Evolutionary conservation across 1,140 invertebrate genomes (phyloP), one percentile per base, ranked within the genome.

Genomic region (Zaprionus ghesquierei): DNA sequence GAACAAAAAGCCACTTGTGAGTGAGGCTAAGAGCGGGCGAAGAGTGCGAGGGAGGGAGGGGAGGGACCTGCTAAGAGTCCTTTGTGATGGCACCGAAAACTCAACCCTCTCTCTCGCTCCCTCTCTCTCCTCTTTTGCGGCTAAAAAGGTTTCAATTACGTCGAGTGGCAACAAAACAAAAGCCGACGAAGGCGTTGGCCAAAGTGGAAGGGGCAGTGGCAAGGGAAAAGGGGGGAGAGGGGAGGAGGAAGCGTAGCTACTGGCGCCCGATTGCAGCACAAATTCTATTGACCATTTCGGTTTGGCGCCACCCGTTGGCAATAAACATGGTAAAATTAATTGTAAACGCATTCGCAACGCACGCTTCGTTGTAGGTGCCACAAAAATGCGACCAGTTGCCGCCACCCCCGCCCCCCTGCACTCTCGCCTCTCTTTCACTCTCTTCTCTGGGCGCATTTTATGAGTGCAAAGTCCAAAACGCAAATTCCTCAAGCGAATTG

Each of bases 81-180:
- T 86, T 86, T 86, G 82, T 86, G 75, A 63, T 87, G 86, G 22
- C 54, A 82, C 82, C 82, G 69, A 87, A 86, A 84, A 81, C 61
- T 63, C 41, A 41, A 41, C 35, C 22, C 41, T 18, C 18, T 22
- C 41, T 9, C 12, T 33, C 31, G 6, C 31, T 33, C 31, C 25
- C 25, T 27, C 25, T 27, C 3, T 6, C 25, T 27, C 25, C 27
- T 29, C 33, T 27, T 66, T 60, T 46, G 74, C 63, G 63, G 53
- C 71, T 59, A 51, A 51, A 62, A 81, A 68, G 75, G 82, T 87
- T 87, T 86, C 82, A 87, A 87, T 86, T 86, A 86, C 71, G 31
- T 31, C 15, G 27, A 33, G 9, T 12, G 20, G 44, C 27, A 9
- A 74, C 53, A 74, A 49, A 63, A 56, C 51, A 70, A 64, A 56